Evolutionary conservation across 2,888 invertebrate genomes (phyloP).

Genomic region (Neoaliturus tenellus): DNA sequence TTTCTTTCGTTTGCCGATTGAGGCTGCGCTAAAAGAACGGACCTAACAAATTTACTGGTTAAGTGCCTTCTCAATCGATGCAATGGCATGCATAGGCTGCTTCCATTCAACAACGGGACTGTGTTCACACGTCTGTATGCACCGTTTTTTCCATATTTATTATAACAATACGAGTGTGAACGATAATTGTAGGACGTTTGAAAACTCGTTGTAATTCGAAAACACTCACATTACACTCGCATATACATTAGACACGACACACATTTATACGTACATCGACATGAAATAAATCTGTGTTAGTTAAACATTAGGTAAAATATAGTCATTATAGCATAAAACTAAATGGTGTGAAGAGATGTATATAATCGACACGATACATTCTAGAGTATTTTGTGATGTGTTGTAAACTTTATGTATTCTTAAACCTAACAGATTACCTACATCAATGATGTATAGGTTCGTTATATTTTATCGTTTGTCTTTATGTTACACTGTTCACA

Average conservation of each 20-base stretch:
- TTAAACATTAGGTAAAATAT: conserved; percentile 49
- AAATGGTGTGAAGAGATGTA: conserved; percentile 56
- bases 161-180: conserved; percentile 44
- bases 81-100: conserved; percentile 61
- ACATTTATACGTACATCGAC: conserved; percentile 44
- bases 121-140: conserved; percentile 52
- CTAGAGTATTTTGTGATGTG: conserved; percentile 57
- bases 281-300: conserved; percentile 49
- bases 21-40: conserved; percentile 60
- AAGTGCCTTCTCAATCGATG: conserved; percentile 59
- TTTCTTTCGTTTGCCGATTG: conserved; percentile 58
- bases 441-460: conserved; percentile 41
- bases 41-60: conserved; percentile 60
- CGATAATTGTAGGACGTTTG: conserved; percentile 19
- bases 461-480: conserved; percentile 44
- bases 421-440: conserved; percentile 47
- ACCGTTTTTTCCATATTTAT: conserved; percentile 54
- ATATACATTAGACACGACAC: conserved; percentile 39
- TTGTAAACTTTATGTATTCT: conserved; percentile 51
- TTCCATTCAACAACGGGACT: conserved; percentile 53
- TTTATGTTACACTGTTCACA: conserved; percentile 56
- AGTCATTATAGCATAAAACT: conserved; percentile 51
- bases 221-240: conserved; percentile 36
- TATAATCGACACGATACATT: conserved; percentile 54
- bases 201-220: conserved; percentile 38